Evolutionary conservation across 2,113 vertebrate genomes (phyloP), one percentile per base, ranked within the genome.

Genomic region (Entomyzon cyanotis): DNA sequence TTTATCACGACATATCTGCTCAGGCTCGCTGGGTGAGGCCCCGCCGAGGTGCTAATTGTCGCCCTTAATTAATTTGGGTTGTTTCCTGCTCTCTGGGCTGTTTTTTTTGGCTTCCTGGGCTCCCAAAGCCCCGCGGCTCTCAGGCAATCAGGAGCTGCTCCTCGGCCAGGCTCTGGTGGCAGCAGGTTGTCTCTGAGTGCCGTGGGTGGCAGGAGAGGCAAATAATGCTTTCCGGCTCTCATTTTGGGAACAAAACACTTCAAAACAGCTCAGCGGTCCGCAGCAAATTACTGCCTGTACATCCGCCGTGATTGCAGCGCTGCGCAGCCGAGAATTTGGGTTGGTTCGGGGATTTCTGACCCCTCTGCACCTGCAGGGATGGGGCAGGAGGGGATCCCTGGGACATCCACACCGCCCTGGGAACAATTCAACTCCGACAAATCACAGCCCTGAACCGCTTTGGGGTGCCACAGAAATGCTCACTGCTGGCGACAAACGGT

Each of bases 351-450:
- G 8, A 0, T 18, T 15, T 13, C 49, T 11, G 15, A 31, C 4
- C 44, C 33, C 0, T n/a, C 35, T 10, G 11, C 53, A 2, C 1
- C 20, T 1, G 35, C 60, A 3, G 41, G 4, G 62, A 0, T 2
- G 18, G 16, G 7, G 3, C 11, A 4, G 31, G 21, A 47, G 37
- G 30, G 21, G 58, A 10, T 25, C 15, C 49, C 71, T 2, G 13
- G 20, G 81, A 46, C 60, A n/a, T 17, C 35, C 10, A 1, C 30
- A 9, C 16, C 27, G 25, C 12, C 53, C 2, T 0, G 35, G 28
- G 37, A 37, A 37, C 10, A 37, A 37, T 10, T 39, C 10, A 39
- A 39, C 39, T 39, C 39, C 39, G 9, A 12, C 46, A 27, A 6
- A 20, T 2, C 25, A 1, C 37, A 1, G 13, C 3, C 5, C 35